Conservation (phyloP, 1,140 invertebrate genomes). For the Maconellicoccus hirsutus region DNA sequence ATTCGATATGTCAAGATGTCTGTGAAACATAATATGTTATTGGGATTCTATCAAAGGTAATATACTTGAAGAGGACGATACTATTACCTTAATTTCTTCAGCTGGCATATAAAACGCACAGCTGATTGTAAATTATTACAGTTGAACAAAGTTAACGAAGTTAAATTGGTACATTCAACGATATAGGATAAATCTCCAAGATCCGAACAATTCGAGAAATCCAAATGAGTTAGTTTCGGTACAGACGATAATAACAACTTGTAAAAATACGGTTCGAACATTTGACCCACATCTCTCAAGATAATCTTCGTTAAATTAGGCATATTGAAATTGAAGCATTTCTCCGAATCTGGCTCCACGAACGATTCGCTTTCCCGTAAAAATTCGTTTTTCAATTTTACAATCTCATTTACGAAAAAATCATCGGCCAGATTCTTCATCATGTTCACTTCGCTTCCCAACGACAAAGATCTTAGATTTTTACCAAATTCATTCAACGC, state of each 20-base stretch:
- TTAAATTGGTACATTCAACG: slow-evolving; percentile 48
- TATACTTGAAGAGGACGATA: too few relatives aligned
- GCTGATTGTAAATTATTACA: slow-evolving; percentile 37
- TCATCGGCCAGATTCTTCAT: not conserved
- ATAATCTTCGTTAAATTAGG: slow-evolving; percentile 51
- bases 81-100: slow-evolving; percentile 38
- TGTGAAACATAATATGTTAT: slow-evolving; percentile 36
- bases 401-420: slow-evolving; percentile 5
- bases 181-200: slow-evolving; percentile 45
- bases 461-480: slow-evolving; percentile 35
- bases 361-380: slow-evolving; percentile 13
- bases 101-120: slow-evolving; percentile 26
- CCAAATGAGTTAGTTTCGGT: slow-evolving; percentile 55
- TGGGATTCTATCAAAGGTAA: too few relatives aligned
- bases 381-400: slow-evolving; percentile 25
- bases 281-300: slow-evolving; percentile 37
- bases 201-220: slow-evolving; percentile 60
- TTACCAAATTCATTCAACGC: slow-evolving; percentile 41
- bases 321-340: slow-evolving; percentile 46
- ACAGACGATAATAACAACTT: slow-evolving; percentile 45
- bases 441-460: slow-evolving; percentile 32
- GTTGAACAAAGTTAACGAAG: slow-evolving; percentile 63
- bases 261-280: slow-evolving; percentile 38
- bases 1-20: slow-evolving; percentile 74
- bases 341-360: slow-evolving; percentile 30